phyloP scores from a whole-genome alignment of 2,797 vertebrate species.

The Poliocrania exsul region DNA sequence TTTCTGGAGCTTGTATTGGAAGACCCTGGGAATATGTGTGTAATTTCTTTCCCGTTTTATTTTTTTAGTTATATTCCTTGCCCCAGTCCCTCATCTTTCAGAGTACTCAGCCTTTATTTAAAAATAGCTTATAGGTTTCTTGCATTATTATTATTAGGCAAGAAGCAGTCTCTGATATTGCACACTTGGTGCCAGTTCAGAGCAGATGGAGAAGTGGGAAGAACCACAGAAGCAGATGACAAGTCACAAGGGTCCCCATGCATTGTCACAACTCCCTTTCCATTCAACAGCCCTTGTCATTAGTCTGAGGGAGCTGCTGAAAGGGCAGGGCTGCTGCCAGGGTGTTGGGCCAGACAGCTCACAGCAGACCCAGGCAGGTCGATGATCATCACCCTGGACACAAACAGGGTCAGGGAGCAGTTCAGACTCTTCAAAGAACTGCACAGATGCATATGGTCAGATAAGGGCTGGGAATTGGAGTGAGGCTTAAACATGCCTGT shows the following conservation, averaged over 20 bases:
- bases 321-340: not conserved
- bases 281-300: not conserved
- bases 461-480: not conserved
- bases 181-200: not conserved
- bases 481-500: not conserved
- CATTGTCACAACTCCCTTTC: not conserved
- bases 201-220: not conserved
- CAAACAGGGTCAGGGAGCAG: not conserved
- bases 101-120: not conserved
- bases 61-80: not conserved
- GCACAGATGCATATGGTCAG: not conserved
- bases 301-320: fast-evolving
- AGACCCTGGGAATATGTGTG: not conserved
- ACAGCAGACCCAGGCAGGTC: not conserved
- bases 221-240: not conserved
- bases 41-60: not conserved
- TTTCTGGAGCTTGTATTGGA: not conserved
- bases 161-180: not conserved
- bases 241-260: fast-evolving
- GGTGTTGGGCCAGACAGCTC: not conserved
- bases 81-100: not conserved
- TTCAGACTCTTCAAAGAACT: not conserved
- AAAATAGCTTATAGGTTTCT: not conserved
- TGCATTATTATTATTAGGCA: not conserved
- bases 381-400: not conserved